Evolutionary conservation across 1,140 invertebrate species (phyloP).

Genomic region (Drepana arcuata): DNA sequence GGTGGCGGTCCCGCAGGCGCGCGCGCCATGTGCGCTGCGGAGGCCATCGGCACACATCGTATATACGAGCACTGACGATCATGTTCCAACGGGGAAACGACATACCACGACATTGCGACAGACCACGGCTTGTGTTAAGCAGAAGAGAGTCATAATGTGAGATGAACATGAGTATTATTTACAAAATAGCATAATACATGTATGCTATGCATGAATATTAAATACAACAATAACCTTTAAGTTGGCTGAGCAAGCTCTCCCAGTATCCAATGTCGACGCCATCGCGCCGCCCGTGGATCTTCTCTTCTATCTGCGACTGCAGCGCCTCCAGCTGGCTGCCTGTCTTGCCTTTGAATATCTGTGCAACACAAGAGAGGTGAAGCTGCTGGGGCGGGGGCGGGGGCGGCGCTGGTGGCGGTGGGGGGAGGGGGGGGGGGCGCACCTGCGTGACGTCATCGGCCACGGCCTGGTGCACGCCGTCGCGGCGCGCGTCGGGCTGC

Average conservation of each 20-base stretch:
- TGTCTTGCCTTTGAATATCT: slow-evolving; percentile 95
- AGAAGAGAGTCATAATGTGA: too few relatives aligned
- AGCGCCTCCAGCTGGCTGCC: slow-evolving; percentile 87
- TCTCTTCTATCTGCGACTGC: slow-evolving; percentile 90
- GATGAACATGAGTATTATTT: too few relatives aligned
- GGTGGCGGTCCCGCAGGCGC: slow-evolving; percentile 91
- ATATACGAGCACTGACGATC: background rate
- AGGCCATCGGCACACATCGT: too few relatives aligned
- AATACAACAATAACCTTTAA: too few relatives aligned
- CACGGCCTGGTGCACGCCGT: slow-evolving; percentile 96
- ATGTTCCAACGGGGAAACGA: too few relatives aligned
- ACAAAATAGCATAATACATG: too few relatives aligned
- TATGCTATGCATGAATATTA: too few relatives aligned
- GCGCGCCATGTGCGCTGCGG: slow-evolving; percentile 95
- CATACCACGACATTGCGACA: too few relatives aligned
- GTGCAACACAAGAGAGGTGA: background rate
- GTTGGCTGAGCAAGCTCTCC: slow-evolving; percentile 93
- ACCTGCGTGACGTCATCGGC: slow-evolving; percentile 87
- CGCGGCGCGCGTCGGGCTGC: slow-evolving; percentile 80
- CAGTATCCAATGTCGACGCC: slow-evolving; percentile 98
- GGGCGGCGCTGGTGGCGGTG: background rate
- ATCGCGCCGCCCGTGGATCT: slow-evolving; percentile 87
- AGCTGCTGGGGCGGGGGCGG: background rate
- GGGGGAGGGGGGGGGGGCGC: background rate
- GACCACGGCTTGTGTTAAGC: too few relatives aligned